Evolutionary conservation across 2,888 invertebrate genomes (phyloP).

Genomic region (Rutpela maculata): DNA sequence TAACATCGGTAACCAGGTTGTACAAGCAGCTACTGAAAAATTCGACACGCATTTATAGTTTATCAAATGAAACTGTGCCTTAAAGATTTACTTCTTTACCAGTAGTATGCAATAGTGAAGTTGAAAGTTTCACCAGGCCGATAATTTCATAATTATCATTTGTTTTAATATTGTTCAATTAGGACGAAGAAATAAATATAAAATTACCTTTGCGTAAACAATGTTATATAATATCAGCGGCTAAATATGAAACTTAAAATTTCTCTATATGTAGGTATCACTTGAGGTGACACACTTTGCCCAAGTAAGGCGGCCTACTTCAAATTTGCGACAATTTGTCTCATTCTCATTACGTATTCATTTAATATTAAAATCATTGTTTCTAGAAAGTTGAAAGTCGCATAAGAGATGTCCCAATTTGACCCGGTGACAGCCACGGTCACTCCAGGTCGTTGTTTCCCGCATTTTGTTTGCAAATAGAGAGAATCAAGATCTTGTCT

Average conservation of each 20-base stretch:
- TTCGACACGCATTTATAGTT: too few relatives aligned
- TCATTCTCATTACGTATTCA: slow-evolving; percentile 56
- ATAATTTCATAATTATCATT: slow-evolving; percentile 13
- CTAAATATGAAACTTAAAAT: slow-evolving; percentile 16
- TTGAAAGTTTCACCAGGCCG: too few relatives aligned
- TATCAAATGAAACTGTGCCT: too few relatives aligned
- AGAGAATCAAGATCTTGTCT: slow-evolving; percentile 55
- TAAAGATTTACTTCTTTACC: too few relatives aligned
- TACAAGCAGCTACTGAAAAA: too few relatives aligned
- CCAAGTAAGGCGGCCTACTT: slow-evolving; percentile 51
- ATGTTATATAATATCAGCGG: not conserved
- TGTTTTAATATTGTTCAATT: slow-evolving; percentile 11
- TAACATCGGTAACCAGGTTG: too few relatives aligned
- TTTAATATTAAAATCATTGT: slow-evolving; percentile 61
- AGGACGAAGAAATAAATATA: slow-evolving; percentile 11
- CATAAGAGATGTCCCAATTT: slow-evolving; percentile 60
- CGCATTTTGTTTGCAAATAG: slow-evolving; percentile 58
- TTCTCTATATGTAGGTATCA: slow-evolving; percentile 7
- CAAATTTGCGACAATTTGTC: slow-evolving; percentile 57
- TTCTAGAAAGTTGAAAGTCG: slow-evolving; percentile 63
- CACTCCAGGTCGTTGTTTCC: slow-evolving; percentile 65
- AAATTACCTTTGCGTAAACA: slow-evolving; percentile 23
- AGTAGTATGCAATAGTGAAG: too few relatives aligned
- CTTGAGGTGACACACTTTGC: slow-evolving; percentile 28
- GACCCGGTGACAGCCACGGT: slow-evolving; percentile 64